Evolutionary conservation across 1,140 invertebrate genomes (phyloP).

Genomic region (Teleopsis dalmanni): DNA sequence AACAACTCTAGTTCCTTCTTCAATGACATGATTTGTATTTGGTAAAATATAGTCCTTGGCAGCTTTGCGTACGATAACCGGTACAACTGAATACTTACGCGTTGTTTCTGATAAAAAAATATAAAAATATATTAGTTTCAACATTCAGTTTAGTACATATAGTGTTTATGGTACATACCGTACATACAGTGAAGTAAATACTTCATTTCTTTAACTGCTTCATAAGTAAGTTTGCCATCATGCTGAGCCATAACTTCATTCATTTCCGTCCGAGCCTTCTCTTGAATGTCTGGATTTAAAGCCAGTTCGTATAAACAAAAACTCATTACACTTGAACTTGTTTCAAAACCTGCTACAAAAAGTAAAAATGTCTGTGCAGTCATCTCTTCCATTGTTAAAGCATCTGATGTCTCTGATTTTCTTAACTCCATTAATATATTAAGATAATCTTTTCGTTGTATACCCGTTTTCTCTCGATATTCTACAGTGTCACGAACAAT

Average conservation of each 20-base stretch:
- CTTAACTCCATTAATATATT: conserved; percentile 38
- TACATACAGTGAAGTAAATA: conserved; percentile 48
- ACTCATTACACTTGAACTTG: conserved; percentile 42
- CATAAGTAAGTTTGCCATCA: conserved; percentile 30
- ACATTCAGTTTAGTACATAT: background rate
- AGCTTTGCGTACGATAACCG: conserved; percentile 45
- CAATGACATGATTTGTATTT: conserved; percentile 31
- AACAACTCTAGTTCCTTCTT: conserved; percentile 36
- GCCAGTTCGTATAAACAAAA: conserved; percentile 43
- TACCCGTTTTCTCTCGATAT: conserved; percentile 38
- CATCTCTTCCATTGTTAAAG: conserved; percentile 37
- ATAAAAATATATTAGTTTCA: background rate
- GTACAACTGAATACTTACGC: conserved; percentile 35
- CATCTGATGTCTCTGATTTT: conserved; percentile 21
- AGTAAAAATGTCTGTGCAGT: conserved; percentile 36
- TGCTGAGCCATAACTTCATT: conserved; percentile 17
- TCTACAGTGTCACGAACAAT: conserved; percentile 38
- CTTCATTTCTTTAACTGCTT: conserved; percentile 29
- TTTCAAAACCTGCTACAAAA: conserved; percentile 39
- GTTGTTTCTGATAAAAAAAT: conserved; percentile 27
- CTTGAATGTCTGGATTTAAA: conserved; percentile 44
- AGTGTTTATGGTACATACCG: too few relatives aligned
- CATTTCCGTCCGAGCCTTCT: conserved; percentile 47
- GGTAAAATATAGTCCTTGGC: conserved; percentile 42
- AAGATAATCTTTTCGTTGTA: conserved; percentile 43